A percentile compares a stretch with the other conserved stretches of the same genome.
phyloP scores from a whole-genome alignment of 2,888 invertebrate species.

The Mechanitis mazaeus region DNA sequence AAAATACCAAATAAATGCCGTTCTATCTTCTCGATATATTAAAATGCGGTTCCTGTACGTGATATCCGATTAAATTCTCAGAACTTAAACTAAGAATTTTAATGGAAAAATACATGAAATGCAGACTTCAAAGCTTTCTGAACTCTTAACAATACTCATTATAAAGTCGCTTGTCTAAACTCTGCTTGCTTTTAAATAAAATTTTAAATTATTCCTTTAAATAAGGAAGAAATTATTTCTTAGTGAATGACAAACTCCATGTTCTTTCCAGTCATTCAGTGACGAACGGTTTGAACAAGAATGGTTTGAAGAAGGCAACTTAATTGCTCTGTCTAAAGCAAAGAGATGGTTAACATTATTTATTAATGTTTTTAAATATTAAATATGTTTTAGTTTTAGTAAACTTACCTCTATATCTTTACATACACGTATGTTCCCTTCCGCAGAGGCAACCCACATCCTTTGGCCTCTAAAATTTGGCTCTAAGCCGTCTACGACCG shows the following conservation, averaged over 20 bases:
- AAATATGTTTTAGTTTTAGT: background rate
- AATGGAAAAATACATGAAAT: conserved; percentile 61
- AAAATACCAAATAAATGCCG: conserved; percentile 10
- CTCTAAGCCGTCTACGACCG: conserved; percentile 27
- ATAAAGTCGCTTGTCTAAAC: conserved; percentile 27
- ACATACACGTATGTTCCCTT: conserved; percentile 8
- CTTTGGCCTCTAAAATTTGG: conserved; percentile 33
- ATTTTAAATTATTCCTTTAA: conserved; percentile 30
- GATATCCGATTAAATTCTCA: conserved; percentile 43
- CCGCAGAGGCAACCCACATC: conserved; percentile 31
- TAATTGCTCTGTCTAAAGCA: conserved; percentile 25
- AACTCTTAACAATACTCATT: conserved; percentile 49
- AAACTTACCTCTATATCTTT: conserved; percentile 5
- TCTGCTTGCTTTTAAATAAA: conserved; percentile 26
- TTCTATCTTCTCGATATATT: conserved; percentile 16
- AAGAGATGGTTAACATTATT: conserved; percentile 8
- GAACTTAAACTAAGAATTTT: conserved; percentile 62
- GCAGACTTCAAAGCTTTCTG: conserved; percentile 58
- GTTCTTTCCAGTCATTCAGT: conserved; percentile 22
- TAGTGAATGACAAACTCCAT: conserved; percentile 27
- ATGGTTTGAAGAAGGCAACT: conserved; percentile 15
- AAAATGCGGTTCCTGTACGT: conserved; percentile 25
- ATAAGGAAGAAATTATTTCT: conserved; percentile 29
- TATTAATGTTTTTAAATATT: too few species aligned
- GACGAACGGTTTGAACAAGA: conserved; percentile 19